phyloP scores from a whole-genome alignment of 2,113 vertebrate species.

The Bucco capensis region DNA sequence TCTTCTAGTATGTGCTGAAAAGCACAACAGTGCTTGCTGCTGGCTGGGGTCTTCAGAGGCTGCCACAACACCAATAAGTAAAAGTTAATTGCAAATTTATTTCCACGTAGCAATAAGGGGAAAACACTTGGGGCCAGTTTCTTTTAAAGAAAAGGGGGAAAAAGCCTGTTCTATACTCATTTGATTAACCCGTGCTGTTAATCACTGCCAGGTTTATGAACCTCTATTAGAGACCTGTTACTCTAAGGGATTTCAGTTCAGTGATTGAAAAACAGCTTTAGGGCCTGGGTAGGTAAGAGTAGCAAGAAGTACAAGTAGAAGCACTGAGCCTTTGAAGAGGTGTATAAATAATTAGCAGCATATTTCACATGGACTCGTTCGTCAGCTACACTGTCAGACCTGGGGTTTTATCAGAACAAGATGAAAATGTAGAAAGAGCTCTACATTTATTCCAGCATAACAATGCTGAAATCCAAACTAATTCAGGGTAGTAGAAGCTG shows the following conservation, averaged over 20 bases:
- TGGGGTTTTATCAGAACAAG: slow-evolving; percentile 32
- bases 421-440: slow-evolving; percentile 27
- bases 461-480: not conserved
- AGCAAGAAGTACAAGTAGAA: slow-evolving; percentile 32
- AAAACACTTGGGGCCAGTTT: slow-evolving; percentile 50
- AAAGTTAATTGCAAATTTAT: slow-evolving; percentile 59
- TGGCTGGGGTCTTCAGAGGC: not conserved
- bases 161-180: slow-evolving; percentile 40
- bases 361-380: slow-evolving; percentile 38
- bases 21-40: not conserved
- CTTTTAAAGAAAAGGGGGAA: slow-evolving; percentile 1
- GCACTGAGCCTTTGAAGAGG: slow-evolving; percentile 62
- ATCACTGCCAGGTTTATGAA: slow-evolving; percentile 64
- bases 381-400: not conserved
- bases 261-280: slow-evolving; percentile 68
- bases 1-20: not conserved
- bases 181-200: slow-evolving; percentile 57
- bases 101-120: not conserved
- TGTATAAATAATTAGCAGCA: slow-evolving; percentile 71
- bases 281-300: slow-evolving; percentile 42
- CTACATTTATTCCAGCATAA: not conserved
- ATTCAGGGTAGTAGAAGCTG: not conserved
- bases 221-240: slow-evolving; percentile 58
- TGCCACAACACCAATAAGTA: not conserved
- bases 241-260: slow-evolving; percentile 62